Conservation (phyloP, 2,888 invertebrate genomes). For the Drosophila sordidula region DNA sequence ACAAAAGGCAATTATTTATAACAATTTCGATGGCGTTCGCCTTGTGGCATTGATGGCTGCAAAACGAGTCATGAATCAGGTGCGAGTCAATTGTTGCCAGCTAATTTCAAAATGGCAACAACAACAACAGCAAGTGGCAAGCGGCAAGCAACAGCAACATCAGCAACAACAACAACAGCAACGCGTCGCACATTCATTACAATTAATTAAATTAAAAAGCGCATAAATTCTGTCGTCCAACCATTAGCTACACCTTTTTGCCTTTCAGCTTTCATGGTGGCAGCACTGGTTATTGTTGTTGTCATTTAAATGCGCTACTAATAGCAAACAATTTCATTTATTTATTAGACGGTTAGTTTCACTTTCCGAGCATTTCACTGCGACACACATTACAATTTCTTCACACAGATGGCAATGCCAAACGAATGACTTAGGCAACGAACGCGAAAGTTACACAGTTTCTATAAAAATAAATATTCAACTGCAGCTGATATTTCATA, state of each 20-base stretch:
- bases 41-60: constrained; percentile 63
- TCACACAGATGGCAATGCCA: constrained; percentile 48
- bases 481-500: constrained; percentile 49
- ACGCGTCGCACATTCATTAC: constrained; percentile 58
- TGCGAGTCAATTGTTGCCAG: constrained; percentile 55
- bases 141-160: neutral
- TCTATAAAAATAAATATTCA: constrained; percentile 30
- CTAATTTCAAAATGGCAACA: constrained; percentile 47
- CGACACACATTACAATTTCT: constrained; percentile 66
- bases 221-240: constrained; percentile 63
- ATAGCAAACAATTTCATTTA: constrained; percentile 77
- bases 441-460: constrained; percentile 63
- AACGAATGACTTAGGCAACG: constrained; percentile 61
- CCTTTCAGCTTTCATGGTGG: constrained; percentile 48
- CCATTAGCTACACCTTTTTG: constrained; percentile 36
- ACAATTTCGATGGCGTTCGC: constrained; percentile 67
- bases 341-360: constrained; percentile 73
- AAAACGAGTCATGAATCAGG: constrained; percentile 64
- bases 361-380: constrained; percentile 71
- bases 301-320: constrained; percentile 75
- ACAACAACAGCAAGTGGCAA: constrained; percentile 6
- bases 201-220: constrained; percentile 72
- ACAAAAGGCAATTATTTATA: constrained; percentile 75
- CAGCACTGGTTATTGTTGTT: constrained; percentile 27
- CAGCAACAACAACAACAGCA: constrained; percentile 11